A percentile compares a stretch with the other conserved stretches of the same genome.
phyloP scores from a whole-genome alignment of 1,140 invertebrate species.

The Nasonia longicornis region DNA sequence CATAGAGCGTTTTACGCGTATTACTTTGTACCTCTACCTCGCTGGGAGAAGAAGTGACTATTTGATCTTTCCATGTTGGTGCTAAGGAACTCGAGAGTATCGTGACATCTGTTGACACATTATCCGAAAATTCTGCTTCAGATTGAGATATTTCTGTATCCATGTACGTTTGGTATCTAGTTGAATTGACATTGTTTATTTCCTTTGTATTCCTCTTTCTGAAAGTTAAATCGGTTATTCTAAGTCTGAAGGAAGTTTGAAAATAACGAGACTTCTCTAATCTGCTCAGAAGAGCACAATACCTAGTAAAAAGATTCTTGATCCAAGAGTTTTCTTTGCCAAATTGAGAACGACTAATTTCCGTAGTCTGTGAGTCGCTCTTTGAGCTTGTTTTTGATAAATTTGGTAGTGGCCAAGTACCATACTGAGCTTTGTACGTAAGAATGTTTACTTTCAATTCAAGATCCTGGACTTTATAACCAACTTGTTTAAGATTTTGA shows the following conservation, averaged over 20 bases:
- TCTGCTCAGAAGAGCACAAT: background rate
- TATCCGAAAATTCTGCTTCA: background rate
- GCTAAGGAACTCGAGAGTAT: background rate
- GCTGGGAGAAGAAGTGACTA: background rate
- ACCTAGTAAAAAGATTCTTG: conserved; percentile 55
- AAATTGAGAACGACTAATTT: conserved; percentile 49
- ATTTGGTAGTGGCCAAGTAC: conserved; percentile 56
- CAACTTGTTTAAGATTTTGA: conserved; percentile 51
- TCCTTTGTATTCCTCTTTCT: background rate
- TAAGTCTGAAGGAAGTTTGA: background rate
- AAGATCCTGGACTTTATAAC: conserved; percentile 57
- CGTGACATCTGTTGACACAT: background rate
- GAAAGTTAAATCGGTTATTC: background rate
- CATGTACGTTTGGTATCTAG: background rate
- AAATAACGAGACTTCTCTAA: background rate
- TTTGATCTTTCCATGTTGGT: background rate
- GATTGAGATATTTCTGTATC: background rate
- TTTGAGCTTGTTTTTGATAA: conserved; percentile 49
- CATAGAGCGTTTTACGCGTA: conserved; percentile 47
- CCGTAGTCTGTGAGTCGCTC: conserved; percentile 26
- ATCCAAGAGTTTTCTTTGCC: conserved; percentile 53
- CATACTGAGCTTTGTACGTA: conserved; percentile 62
- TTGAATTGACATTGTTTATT: background rate
- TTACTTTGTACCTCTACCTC: background rate
- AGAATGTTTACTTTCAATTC: conserved; percentile 61